These are phyloP conservation scores for Serilophus lunatus DNA, from an alignment of 2,113 vertebrate species.

Conservation along the genomic window DNA sequence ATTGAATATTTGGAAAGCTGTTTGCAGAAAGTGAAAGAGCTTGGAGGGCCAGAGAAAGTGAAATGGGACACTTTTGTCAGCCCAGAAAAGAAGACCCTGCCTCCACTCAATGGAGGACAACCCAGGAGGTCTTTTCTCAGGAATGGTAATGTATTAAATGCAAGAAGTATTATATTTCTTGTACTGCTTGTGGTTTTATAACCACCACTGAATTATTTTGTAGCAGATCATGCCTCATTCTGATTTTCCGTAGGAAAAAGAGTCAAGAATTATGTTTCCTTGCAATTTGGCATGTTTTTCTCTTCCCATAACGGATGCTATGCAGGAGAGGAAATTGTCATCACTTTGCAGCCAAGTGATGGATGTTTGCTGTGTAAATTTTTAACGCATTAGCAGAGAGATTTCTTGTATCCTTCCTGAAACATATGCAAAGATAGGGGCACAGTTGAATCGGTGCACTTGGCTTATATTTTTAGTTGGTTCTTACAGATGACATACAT, in stretches of 20 bases:
- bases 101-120: constrained; percentile 93
- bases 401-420: background rate
- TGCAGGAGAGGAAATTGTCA: background rate
- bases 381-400: background rate
- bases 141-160: constrained; percentile 82
- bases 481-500: background rate
- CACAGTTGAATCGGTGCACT: background rate
- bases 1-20: constrained; percentile 93
- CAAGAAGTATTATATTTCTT: background rate
- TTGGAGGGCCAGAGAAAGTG: constrained; percentile 92
- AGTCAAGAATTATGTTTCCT: background rate
- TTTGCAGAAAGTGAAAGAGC: constrained; percentile 90
- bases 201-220: background rate
- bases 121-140: constrained; percentile 91
- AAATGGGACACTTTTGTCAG: constrained; percentile 98
- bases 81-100: constrained; percentile 92
- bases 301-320: background rate
- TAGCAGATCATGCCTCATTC: background rate
- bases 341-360: background rate
- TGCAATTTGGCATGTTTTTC: background rate
- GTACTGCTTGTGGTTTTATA: background rate
- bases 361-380: background rate
- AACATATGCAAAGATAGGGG: background rate
- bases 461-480: background rate
- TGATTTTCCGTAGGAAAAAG: background rate